phyloP scores from a whole-genome alignment of 2,888 invertebrate species.

The Ennomos erosarius region DNA sequence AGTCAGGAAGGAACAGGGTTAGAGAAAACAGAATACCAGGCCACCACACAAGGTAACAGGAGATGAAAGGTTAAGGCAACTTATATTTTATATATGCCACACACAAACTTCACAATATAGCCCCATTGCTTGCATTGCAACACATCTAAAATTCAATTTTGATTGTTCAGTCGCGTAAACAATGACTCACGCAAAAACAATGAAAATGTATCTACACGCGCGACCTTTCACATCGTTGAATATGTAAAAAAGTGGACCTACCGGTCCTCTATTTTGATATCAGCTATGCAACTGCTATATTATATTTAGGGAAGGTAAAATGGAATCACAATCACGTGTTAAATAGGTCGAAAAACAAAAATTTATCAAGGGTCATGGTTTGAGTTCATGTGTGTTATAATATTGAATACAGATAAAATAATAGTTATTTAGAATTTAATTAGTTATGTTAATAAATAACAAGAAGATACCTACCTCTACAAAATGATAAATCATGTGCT shows the following conservation, averaged over 20 bases:
- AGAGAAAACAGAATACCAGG: constrained; percentile 48
- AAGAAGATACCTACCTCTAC: constrained; percentile 4
- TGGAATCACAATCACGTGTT: background rate
- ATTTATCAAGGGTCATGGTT: constrained; percentile 18
- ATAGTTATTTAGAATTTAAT: constrained; percentile 1
- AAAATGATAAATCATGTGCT: background rate
- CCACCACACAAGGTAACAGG: constrained; percentile 35
- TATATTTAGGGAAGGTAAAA: background rate
- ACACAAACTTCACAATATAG: constrained; percentile 22
- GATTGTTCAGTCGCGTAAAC: constrained; percentile 45
- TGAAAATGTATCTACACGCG: constrained; percentile 47
- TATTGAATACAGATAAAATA: constrained; percentile 9
- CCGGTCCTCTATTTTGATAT: constrained; percentile 42
- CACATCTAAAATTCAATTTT: constrained; percentile 40
- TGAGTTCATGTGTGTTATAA: constrained; percentile 15
- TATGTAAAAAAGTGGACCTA: constrained; percentile 51
- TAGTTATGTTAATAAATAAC: constrained; percentile 13
- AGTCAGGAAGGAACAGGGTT: constrained; percentile 47
- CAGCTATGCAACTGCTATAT: constrained; percentile 23
- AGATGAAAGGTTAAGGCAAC: constrained; percentile 17
- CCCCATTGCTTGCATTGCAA: constrained; percentile 36
- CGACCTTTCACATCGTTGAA: constrained; percentile 61
- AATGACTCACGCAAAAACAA: constrained; percentile 62
- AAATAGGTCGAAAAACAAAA: constrained; percentile 14
- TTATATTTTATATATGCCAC: constrained; percentile 14